These are phyloP conservation scores for Brachypteracias leptosomus DNA, from an alignment of 2,113 vertebrate genomes.

Conservation along the genomic window DNA sequence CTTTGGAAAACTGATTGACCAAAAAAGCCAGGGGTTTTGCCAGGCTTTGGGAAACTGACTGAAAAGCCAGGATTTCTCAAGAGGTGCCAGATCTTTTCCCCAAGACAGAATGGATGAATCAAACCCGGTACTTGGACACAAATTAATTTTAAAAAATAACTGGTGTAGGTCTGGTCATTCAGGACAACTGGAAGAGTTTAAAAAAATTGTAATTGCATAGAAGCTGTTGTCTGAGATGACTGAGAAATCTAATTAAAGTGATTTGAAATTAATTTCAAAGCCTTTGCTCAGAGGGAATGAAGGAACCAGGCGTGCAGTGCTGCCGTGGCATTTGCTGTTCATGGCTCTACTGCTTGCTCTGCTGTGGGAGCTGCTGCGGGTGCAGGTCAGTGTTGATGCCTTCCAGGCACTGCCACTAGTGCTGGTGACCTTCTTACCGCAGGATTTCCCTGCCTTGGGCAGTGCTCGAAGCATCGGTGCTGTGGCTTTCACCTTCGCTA, in stretches of 20 bases:
- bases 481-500: accelerated
- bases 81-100: background rate
- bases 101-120: accelerated
- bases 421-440: background rate
- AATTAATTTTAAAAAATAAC: background rate
- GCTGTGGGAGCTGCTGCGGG: background rate
- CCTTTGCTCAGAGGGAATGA: background rate
- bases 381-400: background rate
- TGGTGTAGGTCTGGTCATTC: background rate
- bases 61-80: background rate
- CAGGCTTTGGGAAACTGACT: background rate
- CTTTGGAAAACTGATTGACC: background rate
- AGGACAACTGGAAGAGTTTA: background rate
- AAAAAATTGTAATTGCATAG: accelerated
- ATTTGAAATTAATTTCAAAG: background rate
- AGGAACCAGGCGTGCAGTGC: accelerated
- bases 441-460: background rate
- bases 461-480: accelerated
- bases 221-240: background rate
- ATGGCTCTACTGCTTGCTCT: accelerated
- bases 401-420: accelerated
- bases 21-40: background rate
- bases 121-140: background rate
- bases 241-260: background rate
- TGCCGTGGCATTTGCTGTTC: accelerated